These are phyloP conservation scores for Chelon auratus DNA, from an alignment of 2,797 vertebrate genomes.

Conservation along the genomic window DNA sequence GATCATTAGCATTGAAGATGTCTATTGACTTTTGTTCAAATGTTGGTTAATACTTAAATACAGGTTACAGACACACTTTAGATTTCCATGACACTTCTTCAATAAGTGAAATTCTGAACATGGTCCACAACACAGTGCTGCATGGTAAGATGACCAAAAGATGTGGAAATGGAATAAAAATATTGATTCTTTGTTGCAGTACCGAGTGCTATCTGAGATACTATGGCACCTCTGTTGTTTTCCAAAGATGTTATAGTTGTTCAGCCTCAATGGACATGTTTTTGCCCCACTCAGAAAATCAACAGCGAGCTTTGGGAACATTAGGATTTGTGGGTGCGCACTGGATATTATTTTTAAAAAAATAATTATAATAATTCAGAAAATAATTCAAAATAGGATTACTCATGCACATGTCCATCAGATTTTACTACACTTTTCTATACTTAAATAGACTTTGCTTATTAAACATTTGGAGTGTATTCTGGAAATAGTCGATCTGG, in stretches of 20 bases:
- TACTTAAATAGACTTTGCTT: not conserved
- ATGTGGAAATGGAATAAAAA: not conserved
- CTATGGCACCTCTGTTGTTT: too few relatives aligned
- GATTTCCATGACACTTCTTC: not conserved
- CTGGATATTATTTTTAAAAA: not conserved
- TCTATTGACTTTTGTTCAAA: too few relatives aligned
- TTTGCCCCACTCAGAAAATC: too few relatives aligned
- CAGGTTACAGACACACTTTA: not conserved
- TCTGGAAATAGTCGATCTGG: conserved; percentile 8
- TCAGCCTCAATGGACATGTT: too few relatives aligned
- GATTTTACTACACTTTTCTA: not conserved
- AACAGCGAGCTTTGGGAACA: not conserved
- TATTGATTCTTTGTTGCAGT: not conserved
- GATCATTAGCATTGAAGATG: too few relatives aligned
- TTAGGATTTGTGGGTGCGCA: not conserved
- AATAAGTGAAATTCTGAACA: not conserved
- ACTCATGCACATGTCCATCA: conserved; percentile 13
- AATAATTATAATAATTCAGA: too few relatives aligned
- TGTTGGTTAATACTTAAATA: too few relatives aligned
- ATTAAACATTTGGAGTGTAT: not conserved
- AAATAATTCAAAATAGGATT: not conserved
- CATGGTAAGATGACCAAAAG: not conserved
- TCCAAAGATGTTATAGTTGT: not conserved
- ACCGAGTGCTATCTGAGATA: not conserved
- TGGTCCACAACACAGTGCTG: not conserved